Percentiles rank a stretch among this genome's conserved stretches.
Evolutionary conservation across 2,797 vertebrate species (phyloP).

Genomic region (Poecilia wingei): DNA sequence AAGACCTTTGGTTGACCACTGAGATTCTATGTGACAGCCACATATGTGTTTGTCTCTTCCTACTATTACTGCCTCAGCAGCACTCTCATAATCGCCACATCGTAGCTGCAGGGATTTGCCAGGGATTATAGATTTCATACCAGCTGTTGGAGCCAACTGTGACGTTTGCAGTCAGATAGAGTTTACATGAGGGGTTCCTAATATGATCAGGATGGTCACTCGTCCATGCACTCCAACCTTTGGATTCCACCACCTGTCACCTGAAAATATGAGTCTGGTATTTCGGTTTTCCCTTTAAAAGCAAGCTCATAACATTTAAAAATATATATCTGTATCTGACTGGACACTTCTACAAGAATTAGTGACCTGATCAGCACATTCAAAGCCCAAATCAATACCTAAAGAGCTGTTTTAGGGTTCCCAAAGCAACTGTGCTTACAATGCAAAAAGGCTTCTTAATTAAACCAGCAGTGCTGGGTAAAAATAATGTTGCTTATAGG

Average conservation of each 20-base stretch:
- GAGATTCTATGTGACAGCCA: conserved; percentile 32
- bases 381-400: background rate
- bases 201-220: conserved; percentile 48
- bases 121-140: conserved; percentile 65
- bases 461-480: background rate
- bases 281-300: background rate
- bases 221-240: conserved; percentile 58
- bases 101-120: conserved; percentile 56
- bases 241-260: conserved; percentile 20
- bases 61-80: conserved; percentile 59
- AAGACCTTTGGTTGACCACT: conserved; percentile 23
- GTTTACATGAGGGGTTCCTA: conserved; percentile 34
- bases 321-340: background rate
- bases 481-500: background rate
- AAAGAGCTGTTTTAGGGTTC: background rate
- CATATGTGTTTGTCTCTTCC: conserved; percentile 53
- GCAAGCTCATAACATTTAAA: no score
- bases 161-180: conserved; percentile 27
- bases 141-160: conserved; percentile 55
- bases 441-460: background rate
- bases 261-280: background rate
- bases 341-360: background rate
- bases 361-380: background rate
- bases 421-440: background rate
- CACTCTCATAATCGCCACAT: conserved; percentile 52